Evolutionary conservation across 2,797 vertebrate species (phyloP).

Genomic region (Novumbra hubbsi): DNA sequence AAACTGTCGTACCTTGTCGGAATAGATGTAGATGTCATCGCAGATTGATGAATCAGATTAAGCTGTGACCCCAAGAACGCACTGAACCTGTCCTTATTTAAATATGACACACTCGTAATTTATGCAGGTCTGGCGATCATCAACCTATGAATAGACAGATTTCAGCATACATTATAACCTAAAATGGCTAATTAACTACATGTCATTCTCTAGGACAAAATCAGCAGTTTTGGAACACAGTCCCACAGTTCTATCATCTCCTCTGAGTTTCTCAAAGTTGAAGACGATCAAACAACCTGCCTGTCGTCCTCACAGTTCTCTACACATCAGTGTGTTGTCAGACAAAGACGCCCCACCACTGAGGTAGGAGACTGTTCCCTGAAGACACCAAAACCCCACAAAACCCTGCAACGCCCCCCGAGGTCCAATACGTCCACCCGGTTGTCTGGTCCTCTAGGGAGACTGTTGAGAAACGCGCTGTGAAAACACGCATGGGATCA

Average conservation of each 20-base stretch:
- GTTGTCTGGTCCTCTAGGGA: not conserved
- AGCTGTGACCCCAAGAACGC: too few relatives aligned
- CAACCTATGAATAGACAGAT: too few relatives aligned
- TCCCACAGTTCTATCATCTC: not conserved
- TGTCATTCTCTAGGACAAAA: too few relatives aligned
- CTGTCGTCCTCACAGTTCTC: not conserved
- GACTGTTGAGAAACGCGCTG: not conserved
- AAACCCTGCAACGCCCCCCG: not conserved
- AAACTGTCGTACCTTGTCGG: too few relatives aligned
- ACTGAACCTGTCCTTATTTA: too few relatives aligned
- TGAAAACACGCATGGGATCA: slow-evolving; percentile 3
- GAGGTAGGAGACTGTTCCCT: not conserved
- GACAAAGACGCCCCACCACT: not conserved
- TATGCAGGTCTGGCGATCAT: too few relatives aligned
- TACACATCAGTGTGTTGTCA: not conserved
- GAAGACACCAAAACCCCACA: not conserved
- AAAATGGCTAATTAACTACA: too few relatives aligned
- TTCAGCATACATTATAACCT: too few relatives aligned
- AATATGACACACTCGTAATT: too few relatives aligned
- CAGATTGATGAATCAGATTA: too few relatives aligned
- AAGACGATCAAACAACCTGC: not conserved
- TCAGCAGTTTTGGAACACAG: too few relatives aligned
- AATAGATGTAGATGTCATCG: too few relatives aligned
- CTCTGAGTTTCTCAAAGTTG: not conserved
- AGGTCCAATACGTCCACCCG: not conserved